Percentiles rank a stretch among this genome's conserved stretches.
Evolutionary conservation across 2,113 vertebrate genomes (phyloP).

Genomic region (Galemys pyrenaicus): DNA sequence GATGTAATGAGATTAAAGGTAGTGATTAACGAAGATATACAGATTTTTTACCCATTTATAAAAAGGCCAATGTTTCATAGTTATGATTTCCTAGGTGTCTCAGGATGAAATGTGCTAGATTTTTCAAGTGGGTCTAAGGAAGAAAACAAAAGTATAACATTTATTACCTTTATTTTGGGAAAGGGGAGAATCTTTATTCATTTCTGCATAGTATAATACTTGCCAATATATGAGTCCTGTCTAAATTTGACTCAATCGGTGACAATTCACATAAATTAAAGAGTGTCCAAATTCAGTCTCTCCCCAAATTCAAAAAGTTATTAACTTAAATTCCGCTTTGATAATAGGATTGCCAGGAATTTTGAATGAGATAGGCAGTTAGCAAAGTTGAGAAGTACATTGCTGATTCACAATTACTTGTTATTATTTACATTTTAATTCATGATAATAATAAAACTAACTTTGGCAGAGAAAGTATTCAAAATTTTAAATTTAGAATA

Average conservation of each 20-base stretch:
- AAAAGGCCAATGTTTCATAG: background rate
- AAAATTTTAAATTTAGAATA: background rate
- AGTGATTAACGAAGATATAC: background rate
- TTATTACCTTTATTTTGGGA: background rate
- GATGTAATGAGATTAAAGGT: background rate
- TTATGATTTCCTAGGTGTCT: background rate
- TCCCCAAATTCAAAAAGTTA: background rate
- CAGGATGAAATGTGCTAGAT: background rate
- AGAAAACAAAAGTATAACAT: background rate
- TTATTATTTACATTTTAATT: slow-evolving; percentile 9
- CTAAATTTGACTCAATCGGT: background rate
- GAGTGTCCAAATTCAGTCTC: background rate
- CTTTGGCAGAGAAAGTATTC: background rate
- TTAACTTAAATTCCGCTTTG: background rate
- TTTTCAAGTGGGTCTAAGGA: background rate
- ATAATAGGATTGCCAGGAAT: background rate
- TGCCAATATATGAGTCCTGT: background rate
- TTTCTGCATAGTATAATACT: background rate
- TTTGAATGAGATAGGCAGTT: background rate
- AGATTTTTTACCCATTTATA: background rate
- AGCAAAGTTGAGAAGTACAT: background rate
- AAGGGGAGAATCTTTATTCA: background rate
- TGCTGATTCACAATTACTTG: background rate
- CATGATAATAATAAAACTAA: background rate
- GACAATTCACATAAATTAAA: background rate